Conservation (phyloP, 2,113 vertebrate genomes). For the Phalacrocorax brasilianus region DNA sequence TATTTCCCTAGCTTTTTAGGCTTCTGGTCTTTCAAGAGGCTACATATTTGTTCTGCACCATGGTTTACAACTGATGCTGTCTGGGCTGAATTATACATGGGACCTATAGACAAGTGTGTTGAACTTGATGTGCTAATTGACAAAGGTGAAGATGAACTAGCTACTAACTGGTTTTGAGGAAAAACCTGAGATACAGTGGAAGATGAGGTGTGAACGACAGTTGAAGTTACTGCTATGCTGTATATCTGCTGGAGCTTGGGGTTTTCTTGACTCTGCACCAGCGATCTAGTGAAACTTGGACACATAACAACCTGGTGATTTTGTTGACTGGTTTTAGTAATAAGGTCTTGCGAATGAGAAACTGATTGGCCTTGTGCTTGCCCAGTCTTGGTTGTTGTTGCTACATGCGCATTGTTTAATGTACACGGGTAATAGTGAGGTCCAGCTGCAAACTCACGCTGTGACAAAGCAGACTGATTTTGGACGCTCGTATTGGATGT, state of each 20-base stretch:
- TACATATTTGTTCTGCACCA: conserved; percentile 85
- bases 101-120: conserved; percentile 84
- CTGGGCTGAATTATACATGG: conserved; percentile 85
- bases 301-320: conserved; percentile 67
- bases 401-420: conserved; percentile 67
- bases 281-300: conserved; percentile 71
- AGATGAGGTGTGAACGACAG: conserved; percentile 77
- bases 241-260: conserved; percentile 82
- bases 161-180: conserved; percentile 85
- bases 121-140: conserved; percentile 83
- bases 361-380: conserved; percentile 66
- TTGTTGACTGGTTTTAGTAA: conserved; percentile 57
- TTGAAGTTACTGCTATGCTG: conserved; percentile 76
- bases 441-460: conserved; percentile 76
- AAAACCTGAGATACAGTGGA: conserved; percentile 83
- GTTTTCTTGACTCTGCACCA: conserved; percentile 75
- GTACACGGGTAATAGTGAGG: conserved; percentile 76
- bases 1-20: conserved; percentile 97
- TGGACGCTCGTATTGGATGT: conserved; percentile 72
- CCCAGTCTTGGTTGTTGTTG: conserved; percentile 63
- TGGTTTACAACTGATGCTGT: conserved; percentile 85
- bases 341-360: conserved; percentile 62
- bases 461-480: conserved; percentile 69
- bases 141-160: conserved; percentile 82
- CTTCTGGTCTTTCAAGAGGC: conserved; percentile 92